Percentiles rank a stretch among this genome's conserved stretches.
These are phyloP conservation scores for Drosophila santomea DNA, from an alignment of 1,140 invertebrate genomes.

Conservation along the genomic window DNA sequence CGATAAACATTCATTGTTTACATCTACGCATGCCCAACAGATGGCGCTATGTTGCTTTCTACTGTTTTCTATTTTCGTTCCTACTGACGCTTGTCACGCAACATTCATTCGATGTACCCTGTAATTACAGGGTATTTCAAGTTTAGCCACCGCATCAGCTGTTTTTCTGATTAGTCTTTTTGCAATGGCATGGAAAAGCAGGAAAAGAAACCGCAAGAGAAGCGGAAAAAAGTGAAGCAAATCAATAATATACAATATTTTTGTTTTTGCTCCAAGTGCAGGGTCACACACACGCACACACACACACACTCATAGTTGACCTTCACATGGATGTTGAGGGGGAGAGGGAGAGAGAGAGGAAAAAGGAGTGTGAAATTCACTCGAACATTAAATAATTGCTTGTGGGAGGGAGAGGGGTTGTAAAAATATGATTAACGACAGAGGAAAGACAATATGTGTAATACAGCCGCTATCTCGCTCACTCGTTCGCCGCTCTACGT, in stretches of 20 bases:
- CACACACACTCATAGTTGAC: constrained; percentile 45
- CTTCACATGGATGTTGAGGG: constrained; percentile 40
- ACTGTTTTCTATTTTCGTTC: constrained; percentile 3
- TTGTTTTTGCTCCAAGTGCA: constrained; percentile 68
- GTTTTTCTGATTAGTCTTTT: constrained; percentile 11
- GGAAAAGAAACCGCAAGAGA: constrained; percentile 23
- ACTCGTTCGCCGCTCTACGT: constrained; percentile 2
- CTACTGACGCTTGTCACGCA: constrained; percentile 20
- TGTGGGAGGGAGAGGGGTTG: constrained; percentile 19
- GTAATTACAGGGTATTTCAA: constrained; percentile 7
- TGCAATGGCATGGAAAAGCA: constrained; percentile 17
- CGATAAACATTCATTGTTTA: background rate
- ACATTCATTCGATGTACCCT: background rate
- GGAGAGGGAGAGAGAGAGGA: background rate
- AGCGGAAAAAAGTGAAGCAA: constrained; percentile 43
- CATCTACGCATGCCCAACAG: constrained; percentile 13
- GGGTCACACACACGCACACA: constrained; percentile 52
- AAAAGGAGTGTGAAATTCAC: constrained; percentile 19
- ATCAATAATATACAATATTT: constrained; percentile 61
- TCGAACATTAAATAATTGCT: constrained; percentile 4
- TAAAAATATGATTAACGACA: constrained; percentile 43
- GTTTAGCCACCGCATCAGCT: constrained; percentile 27
- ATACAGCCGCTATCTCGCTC: constrained; percentile 10
- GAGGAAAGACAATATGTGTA: constrained; percentile 7
- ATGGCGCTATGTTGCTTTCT: constrained; percentile 9